These are phyloP conservation scores for Plebejus anna DNA, from an alignment of 2,888 invertebrate genomes.

Conservation along the genomic window DNA sequence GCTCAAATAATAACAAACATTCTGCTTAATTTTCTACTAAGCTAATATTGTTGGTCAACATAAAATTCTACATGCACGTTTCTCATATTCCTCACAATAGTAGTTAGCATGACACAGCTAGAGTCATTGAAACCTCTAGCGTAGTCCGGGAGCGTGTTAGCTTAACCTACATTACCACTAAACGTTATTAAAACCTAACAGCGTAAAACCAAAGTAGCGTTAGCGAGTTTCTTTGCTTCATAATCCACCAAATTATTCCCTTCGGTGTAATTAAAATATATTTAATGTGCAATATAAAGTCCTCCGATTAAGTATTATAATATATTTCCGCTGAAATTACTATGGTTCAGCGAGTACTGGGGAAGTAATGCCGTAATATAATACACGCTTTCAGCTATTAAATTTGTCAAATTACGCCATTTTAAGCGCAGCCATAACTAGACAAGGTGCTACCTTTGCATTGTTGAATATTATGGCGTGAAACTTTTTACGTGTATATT, in stretches of 20 bases:
- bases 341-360: conserved; percentile 3
- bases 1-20: not conserved
- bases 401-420: conserved; percentile 9
- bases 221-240: conserved; percentile 1
- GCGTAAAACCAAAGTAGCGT: conserved; percentile 17
- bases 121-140: conserved; percentile 15
- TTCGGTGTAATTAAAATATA: conserved; percentile 6
- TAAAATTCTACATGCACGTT: conserved; percentile 3
- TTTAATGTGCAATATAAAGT: conserved; percentile 24
- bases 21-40: not conserved
- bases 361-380: conserved; percentile 18
- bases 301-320: conserved; percentile 26
- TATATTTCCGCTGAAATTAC: conserved; percentile 24
- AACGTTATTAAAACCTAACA: conserved; percentile 18
- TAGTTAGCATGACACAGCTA: conserved; percentile 4
- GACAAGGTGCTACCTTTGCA: conserved; percentile 22
- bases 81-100: conserved; percentile 9
- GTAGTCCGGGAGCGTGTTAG: not conserved
- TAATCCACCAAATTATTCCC: conserved; percentile 22
- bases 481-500: not conserved
- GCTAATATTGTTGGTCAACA: not conserved
- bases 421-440: conserved; percentile 22
- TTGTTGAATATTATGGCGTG: conserved; percentile 19
- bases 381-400: conserved; percentile 18
- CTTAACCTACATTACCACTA: conserved; percentile 16